Conservation (phyloP, 2,113 vertebrate genomes). For the Carlito syrichta region DNA sequence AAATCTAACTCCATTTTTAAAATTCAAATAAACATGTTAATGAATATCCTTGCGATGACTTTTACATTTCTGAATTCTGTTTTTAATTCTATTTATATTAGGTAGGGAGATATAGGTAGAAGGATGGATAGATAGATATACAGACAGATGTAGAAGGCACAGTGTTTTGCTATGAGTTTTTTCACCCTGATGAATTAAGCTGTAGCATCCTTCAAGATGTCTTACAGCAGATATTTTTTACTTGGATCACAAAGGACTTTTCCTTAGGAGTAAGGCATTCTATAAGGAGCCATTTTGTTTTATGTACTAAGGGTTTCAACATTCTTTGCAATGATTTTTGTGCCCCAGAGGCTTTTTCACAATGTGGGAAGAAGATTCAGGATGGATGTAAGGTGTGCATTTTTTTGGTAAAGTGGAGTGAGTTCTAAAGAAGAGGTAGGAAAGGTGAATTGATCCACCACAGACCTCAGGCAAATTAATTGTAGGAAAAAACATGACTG, state of each 20-base stretch:
- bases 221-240: not conserved
- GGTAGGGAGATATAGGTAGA: not conserved
- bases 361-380: not conserved
- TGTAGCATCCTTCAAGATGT: not conserved
- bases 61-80: constrained; percentile 5
- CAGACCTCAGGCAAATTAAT: not conserved
- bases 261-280: not conserved
- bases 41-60: not conserved
- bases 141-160: not conserved
- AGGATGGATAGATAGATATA: not conserved
- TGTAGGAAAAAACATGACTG: not conserved
- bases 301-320: not conserved
- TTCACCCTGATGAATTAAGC: not conserved
- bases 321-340: not conserved
- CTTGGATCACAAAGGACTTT: not conserved
- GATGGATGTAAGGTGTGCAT: not conserved
- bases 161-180: not conserved
- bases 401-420: not conserved
- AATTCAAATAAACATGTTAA: not conserved
- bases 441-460: not conserved
- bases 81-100: not conserved
- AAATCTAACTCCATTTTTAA: not conserved
- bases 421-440: not conserved
- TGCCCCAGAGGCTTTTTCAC: not conserved
- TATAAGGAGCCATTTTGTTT: not conserved